phyloP scores from a whole-genome alignment of 2,113 vertebrate genomes.

The Paracanthobrama guichenoti region DNA sequence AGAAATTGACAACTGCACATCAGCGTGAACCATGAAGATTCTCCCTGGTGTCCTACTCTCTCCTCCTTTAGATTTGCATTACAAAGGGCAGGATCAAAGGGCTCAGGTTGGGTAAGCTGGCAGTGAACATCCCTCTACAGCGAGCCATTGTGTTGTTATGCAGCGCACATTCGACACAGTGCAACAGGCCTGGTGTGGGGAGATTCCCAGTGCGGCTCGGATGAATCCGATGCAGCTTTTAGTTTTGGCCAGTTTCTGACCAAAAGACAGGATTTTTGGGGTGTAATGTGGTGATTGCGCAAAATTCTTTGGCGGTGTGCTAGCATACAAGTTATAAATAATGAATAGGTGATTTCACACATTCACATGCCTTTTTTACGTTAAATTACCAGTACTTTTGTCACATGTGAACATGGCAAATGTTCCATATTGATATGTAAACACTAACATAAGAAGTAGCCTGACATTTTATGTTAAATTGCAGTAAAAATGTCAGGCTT shows the following conservation, averaged over 20 bases:
- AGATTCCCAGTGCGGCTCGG: conserved; percentile 24
- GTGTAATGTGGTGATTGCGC: background rate
- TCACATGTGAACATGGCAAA: too few relatives aligned
- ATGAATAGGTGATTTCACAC: too few relatives aligned
- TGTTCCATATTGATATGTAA: too few relatives aligned
- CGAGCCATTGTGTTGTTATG: conserved; percentile 40
- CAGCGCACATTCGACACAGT: conserved; percentile 38
- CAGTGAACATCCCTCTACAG: conserved; percentile 38
- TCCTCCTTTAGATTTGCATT: conserved; percentile 42
- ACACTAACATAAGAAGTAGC: too few relatives aligned
- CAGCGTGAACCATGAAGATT: conserved; percentile 17
- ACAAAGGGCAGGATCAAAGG: conserved; percentile 46
- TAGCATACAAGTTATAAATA: background rate
- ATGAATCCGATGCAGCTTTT: conserved; percentile 1
- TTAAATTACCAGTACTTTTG: too few relatives aligned
- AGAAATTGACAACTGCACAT: conserved; percentile 41
- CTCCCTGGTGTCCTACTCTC: conserved; percentile 29
- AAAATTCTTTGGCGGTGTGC: background rate
- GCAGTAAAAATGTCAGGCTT: background rate
- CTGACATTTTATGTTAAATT: background rate
- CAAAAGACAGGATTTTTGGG: background rate
- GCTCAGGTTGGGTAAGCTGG: conserved; percentile 17
- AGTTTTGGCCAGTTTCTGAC: background rate
- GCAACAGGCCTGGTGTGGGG: conserved; percentile 28
- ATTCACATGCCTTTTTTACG: too few relatives aligned